Evolutionary conservation across 1,140 invertebrate species (phyloP).

Genomic region (Chironomus tepperi): DNA sequence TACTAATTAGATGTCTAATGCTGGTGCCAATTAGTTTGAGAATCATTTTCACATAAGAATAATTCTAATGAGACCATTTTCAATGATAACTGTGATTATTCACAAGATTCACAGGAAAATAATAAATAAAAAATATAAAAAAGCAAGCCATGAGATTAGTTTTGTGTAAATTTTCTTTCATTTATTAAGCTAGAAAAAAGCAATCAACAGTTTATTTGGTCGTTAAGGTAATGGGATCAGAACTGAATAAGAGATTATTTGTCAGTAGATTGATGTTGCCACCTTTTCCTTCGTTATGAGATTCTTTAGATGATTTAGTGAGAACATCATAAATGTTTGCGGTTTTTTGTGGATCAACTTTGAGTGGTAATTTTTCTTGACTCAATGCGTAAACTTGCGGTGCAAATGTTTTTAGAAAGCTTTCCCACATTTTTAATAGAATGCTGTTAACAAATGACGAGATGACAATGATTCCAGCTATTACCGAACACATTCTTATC

Average conservation of each 20-base stretch:
- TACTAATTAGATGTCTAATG: background rate
- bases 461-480: constrained; percentile 86
- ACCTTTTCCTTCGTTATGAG: background rate
- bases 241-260: background rate
- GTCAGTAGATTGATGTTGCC: background rate
- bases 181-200: background rate
- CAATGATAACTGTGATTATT: background rate
- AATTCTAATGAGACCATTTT: constrained; percentile 5
- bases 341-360: constrained; percentile 6
- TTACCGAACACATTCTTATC: constrained; percentile 76
- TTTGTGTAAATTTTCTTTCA: constrained; percentile 14
- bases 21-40: constrained; percentile 1
- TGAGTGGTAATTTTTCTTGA: constrained; percentile 10
- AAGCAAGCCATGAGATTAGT: background rate
- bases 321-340: background rate
- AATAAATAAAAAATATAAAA: background rate
- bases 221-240: constrained; percentile 15
- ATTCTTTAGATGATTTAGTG: background rate
- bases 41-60: background rate
- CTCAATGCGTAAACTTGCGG: constrained; percentile 11
- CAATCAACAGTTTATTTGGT: constrained; percentile 16
- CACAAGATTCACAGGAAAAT: constrained; percentile 3
- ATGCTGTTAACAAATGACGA: constrained; percentile 43
- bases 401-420: background rate
- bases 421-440: background rate